Evolutionary conservation across 1,140 invertebrate genomes (phyloP), one percentile per base, ranked within the genome.

Genomic region (Zeugodacus cucurbitae): DNA sequence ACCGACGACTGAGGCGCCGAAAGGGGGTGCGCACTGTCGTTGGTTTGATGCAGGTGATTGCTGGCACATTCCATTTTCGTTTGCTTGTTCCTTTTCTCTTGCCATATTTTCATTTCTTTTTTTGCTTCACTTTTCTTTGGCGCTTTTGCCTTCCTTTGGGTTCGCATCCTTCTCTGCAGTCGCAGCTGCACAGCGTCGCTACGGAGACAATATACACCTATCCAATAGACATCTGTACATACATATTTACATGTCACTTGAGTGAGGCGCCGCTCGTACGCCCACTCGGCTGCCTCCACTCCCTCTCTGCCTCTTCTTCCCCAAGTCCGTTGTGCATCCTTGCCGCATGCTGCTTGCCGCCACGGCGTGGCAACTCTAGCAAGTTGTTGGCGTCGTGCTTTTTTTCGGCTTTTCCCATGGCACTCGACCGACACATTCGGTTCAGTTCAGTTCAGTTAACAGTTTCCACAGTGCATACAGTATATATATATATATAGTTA

Each of bases 381-480:
- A 48, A 48, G 44, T 48, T 22, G 58, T 62, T 41, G 74, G 74
- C 41, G 37, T 82, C 74, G 17, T 82, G 74, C 74, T 54, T 82
- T 82, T 67, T 82, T 82, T n/a, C 41, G 74, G 37, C 26, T 82
- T 32, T 34, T 82, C 74, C 74, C 74, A 82, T 82, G 74, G n/a
- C 74, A 82, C 74, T 82, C 74, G 74, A 82, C 74, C 74, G 74
- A 82, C 74, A 82, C 74, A 82, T 82, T 82, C 29, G 41, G 74
- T 82, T 82, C 74, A 82, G 74, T 48, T 82, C 74, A 48, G 74
- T 82, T 82, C 74, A 82, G 74, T 48, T 82, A 82, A 82, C 41
- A 48, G 37, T 82, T 48, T 82, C 41, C 41, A 70, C 32, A 70
- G 26, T n/a, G 22, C 74, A 78, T 32, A 67, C 64, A 70, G 3